phyloP scores from a whole-genome alignment of 2,113 vertebrate genomes.

The Colistium nudipinnis region DNA sequence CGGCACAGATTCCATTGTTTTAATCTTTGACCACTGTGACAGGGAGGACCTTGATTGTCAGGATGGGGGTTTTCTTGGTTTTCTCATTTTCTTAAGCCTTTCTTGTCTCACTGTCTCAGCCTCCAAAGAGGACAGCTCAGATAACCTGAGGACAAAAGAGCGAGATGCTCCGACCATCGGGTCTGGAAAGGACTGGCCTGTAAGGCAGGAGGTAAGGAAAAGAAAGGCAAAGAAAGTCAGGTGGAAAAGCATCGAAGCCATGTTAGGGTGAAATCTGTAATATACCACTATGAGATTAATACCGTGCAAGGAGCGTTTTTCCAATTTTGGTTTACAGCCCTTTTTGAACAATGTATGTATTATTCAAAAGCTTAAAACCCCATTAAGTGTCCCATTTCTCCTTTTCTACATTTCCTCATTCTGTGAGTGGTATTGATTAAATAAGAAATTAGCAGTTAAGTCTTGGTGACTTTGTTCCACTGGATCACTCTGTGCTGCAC shows the following conservation, averaged over 20 bases:
- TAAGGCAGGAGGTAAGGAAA: not conserved
- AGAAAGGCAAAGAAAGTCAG: not conserved
- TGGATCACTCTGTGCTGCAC: not conserved
- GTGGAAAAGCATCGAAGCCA: not conserved
- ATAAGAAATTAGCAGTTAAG: not conserved
- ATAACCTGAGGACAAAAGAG: constrained; percentile 74
- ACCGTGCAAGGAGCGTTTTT: not conserved
- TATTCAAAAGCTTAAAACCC: not conserved
- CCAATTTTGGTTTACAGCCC: not conserved
- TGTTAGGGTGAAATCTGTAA: not conserved
- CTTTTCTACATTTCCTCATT: not conserved
- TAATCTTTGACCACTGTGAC: constrained; percentile 43
- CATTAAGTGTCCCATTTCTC: not conserved
- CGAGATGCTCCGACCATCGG: constrained; percentile 71
- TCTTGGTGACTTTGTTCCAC: not conserved
- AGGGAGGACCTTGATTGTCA: constrained; percentile 64
- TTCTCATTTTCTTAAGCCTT: constrained; percentile 74
- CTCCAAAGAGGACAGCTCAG: constrained; percentile 77
- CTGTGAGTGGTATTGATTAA: not conserved
- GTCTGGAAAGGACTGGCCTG: constrained; percentile 75
- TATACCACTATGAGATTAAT: not conserved
- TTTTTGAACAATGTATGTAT: not conserved
- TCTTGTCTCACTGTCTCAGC: constrained; percentile 76
- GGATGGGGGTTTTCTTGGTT: constrained; percentile 64
- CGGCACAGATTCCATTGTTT: constrained; percentile 66